Percentiles rank a stretch among this genome's conserved stretches.
Evolutionary conservation across 2,888 invertebrate species (phyloP).

Genomic region (Gisinianus flammeolus): DNA sequence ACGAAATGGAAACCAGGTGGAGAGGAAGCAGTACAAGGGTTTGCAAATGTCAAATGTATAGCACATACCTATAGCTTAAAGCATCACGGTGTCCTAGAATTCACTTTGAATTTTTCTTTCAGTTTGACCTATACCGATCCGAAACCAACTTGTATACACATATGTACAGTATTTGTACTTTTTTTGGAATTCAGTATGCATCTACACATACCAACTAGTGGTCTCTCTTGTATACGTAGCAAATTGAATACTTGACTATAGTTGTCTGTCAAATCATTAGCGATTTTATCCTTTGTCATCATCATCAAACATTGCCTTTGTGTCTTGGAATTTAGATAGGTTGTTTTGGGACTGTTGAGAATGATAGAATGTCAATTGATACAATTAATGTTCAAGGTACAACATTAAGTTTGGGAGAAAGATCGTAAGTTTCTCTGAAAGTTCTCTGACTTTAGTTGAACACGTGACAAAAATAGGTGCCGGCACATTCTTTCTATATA

Average conservation of each 20-base stretch:
- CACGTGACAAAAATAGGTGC: slow-evolving; percentile 35
- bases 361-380: background rate
- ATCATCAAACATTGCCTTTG: background rate
- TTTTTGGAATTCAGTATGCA: too few species aligned
- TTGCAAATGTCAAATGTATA: background rate
- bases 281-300: background rate
- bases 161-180: background rate
- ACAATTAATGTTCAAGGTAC: background rate
- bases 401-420: background rate
- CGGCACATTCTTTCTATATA: slow-evolving; percentile 40
- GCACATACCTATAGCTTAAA: too few species aligned
- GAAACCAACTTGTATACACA: background rate
- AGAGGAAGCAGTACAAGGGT: background rate
- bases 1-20: background rate
- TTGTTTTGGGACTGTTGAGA: background rate
- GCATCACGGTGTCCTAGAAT: background rate
- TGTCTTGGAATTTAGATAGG: background rate
- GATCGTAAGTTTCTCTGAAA: background rate
- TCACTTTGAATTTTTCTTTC: background rate
- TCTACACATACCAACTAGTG: too few species aligned
- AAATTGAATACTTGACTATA: too few species aligned
- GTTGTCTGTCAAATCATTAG: too few species aligned
- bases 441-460: background rate
- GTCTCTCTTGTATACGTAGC: too few species aligned
- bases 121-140: background rate